Evolutionary conservation across 2,113 vertebrate genomes (phyloP).

Genomic region (Perognathus longimembris): DNA sequence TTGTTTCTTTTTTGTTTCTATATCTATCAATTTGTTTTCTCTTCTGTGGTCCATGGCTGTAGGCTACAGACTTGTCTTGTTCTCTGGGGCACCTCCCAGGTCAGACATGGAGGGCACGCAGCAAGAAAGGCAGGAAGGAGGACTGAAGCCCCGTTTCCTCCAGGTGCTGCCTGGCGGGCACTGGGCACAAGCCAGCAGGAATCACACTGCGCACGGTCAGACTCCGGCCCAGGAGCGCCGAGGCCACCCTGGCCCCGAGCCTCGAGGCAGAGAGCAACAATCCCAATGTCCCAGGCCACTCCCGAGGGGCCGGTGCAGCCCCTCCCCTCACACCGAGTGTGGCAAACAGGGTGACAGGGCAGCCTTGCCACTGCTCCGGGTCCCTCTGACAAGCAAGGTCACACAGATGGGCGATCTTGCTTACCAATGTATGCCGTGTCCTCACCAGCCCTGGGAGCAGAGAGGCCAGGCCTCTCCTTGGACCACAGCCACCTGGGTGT

Average conservation of each 20-base stretch:
- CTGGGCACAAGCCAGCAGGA: not conserved
- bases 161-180: not conserved
- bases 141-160: not conserved
- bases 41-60: not conserved
- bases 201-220: too few species aligned
- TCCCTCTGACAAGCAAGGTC: not conserved
- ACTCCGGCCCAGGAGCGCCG: not conserved
- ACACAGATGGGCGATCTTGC: accelerated
- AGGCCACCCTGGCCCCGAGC: not conserved
- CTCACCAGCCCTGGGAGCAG: not conserved
- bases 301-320: too few species aligned
- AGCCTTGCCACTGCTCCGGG: not conserved
- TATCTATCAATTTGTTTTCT: not conserved
- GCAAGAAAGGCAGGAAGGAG: accelerated
- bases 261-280: not conserved
- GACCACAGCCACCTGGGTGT: not conserved
- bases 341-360: not conserved
- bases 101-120: not conserved
- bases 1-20: not conserved
- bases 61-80: not conserved
- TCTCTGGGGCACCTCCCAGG: accelerated
- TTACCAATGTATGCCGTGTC: not conserved
- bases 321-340: not conserved
- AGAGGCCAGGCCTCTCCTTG: not conserved
- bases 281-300: not conserved